These are phyloP conservation scores for Gorsachius goisagi DNA, from an alignment of 2,113 vertebrate species.

Conservation along the genomic window DNA sequence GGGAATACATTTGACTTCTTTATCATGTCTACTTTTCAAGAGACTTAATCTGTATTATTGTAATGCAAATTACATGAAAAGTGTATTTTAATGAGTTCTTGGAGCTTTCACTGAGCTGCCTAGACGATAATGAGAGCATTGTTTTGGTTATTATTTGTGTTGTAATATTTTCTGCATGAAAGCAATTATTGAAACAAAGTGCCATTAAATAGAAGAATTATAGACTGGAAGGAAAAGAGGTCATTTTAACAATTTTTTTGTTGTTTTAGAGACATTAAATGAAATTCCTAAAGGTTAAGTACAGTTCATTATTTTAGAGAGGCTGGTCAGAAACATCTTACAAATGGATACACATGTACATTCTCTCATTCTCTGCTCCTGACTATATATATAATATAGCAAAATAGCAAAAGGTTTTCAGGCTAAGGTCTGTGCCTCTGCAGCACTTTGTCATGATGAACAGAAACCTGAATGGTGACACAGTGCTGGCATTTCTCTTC, in stretches of 20 bases:
- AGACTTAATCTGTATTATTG: slow-evolving; percentile 36
- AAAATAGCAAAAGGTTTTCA: background rate
- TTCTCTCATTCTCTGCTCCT: background rate
- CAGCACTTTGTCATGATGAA: background rate
- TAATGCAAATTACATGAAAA: slow-evolving; percentile 31
- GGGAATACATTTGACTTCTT: slow-evolving; percentile 37
- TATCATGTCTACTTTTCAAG: slow-evolving; percentile 40
- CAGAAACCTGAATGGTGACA: background rate
- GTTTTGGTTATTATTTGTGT: slow-evolving; percentile 29
- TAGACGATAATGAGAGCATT: slow-evolving; percentile 15
- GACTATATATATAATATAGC: too few species aligned
- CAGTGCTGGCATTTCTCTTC: background rate
- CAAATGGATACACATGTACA: background rate
- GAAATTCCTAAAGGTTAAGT: background rate
- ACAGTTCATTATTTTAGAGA: background rate
- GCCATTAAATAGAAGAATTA: slow-evolving; percentile 4
- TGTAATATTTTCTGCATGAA: slow-evolving; percentile 35
- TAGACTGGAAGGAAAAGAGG: background rate
- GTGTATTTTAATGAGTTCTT: slow-evolving; percentile 53
- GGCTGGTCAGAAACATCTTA: background rate
- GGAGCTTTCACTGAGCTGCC: slow-evolving; percentile 32
- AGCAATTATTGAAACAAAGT: slow-evolving; percentile 17
- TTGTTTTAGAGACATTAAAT: background rate
- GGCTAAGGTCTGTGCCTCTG: background rate
- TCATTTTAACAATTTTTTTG: background rate